Evolutionary conservation across 2,797 vertebrate genomes (phyloP).

Genomic region (Hypotaenidia okinawae): DNA sequence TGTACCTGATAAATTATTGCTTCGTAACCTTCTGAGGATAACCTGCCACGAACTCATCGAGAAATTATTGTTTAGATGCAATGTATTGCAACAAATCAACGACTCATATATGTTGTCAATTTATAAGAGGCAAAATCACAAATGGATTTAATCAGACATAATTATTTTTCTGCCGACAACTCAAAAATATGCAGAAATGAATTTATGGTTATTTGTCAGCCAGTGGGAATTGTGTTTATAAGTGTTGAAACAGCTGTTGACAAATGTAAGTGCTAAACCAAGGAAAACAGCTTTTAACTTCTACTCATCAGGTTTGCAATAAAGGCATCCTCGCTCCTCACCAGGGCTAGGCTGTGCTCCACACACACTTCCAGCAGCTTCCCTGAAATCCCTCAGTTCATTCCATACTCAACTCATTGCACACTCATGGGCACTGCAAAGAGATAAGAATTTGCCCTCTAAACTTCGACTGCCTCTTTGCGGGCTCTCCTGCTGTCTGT

Average conservation of each 20-base stretch:
- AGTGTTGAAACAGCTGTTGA: constrained; percentile 78
- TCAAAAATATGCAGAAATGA: constrained; percentile 76
- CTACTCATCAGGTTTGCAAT: background rate
- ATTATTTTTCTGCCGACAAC: constrained; percentile 77
- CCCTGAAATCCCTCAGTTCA: background rate
- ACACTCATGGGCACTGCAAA: background rate
- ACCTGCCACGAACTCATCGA: constrained; percentile 18
- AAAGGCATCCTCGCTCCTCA: constrained; percentile 26
- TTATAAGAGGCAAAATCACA: constrained; percentile 73
- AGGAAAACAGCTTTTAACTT: constrained; percentile 72
- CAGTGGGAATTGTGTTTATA: constrained; percentile 75
- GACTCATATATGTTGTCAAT: constrained; percentile 71
- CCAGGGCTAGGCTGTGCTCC: background rate
- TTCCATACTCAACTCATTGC: background rate
- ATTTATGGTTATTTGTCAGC: constrained; percentile 79
- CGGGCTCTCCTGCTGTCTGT: background rate
- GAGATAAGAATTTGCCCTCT: background rate
- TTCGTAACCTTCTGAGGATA: constrained; percentile 34
- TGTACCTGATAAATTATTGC: constrained; percentile 25
- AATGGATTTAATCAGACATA: constrained; percentile 78
- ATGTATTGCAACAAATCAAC: constrained; percentile 60
- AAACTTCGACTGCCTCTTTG: constrained; percentile 36
- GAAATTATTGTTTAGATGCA: constrained; percentile 69
- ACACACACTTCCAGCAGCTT: background rate
- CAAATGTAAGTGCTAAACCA: constrained; percentile 73